Percentiles rank a stretch among this genome's conserved stretches.
These are phyloP conservation scores for Caenorhabditis elegans DNA, from an alignment of 1,140 invertebrate genomes.

Conservation along the genomic window WBcel235 BX284606.5:9214501-9215000, in stretches of 20 bases:
- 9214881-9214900: conserved; percentile 41
- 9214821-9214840: conserved; percentile 2
- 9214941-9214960: no score
- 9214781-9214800: not conserved
- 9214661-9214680: conserved; percentile 32
- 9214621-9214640: no score
- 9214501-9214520: no score
- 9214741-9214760: conserved; percentile 43
- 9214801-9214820: not conserved
- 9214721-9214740: conserved; percentile 48
- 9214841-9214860: conserved; percentile 45
- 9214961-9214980: conserved; percentile 38
- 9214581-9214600: no score
- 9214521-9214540: no score
- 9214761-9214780: conserved; percentile 23
- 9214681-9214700: conserved; percentile 15
- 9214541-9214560: no score
- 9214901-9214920: conserved; percentile 41
- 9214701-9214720: conserved; percentile 43
- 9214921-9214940: conserved; percentile 26
- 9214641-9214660: no score
- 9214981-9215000: conserved; percentile 42
- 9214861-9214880: conserved; percentile 33
- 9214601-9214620: no score
- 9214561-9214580: no score